Conservation (phyloP, 2,888 invertebrate genomes). For the Pedicia rivosa region DNA sequence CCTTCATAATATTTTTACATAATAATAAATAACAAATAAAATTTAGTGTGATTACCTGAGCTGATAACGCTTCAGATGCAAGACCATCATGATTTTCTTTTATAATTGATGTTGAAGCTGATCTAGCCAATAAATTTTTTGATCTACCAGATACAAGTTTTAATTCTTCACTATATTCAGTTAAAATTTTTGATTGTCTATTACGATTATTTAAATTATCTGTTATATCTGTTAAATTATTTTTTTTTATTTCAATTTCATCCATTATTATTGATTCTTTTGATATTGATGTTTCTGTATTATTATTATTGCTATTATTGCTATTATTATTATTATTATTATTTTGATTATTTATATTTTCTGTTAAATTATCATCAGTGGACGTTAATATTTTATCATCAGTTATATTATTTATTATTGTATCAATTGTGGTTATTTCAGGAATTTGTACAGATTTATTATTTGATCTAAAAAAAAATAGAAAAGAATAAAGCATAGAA, state of each 20-base stretch:
- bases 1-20: too few species aligned
- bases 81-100: constrained; percentile 21
- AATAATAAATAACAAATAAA: not conserved
- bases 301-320: too few species aligned
- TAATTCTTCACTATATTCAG: constrained; percentile 25
- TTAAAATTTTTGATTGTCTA: constrained; percentile 23
- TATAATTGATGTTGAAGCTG: constrained; percentile 17
- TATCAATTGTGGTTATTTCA: too few species aligned
- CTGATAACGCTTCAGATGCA: constrained; percentile 24
- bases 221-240: not conserved
- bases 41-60: constrained; percentile 17
- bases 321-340: too few species aligned
- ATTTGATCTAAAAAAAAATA: too few species aligned
- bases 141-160: constrained; percentile 22
- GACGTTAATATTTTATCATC: too few species aligned
- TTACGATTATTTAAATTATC: constrained; percentile 15
- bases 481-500: too few species aligned
- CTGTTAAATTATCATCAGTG: too few species aligned
- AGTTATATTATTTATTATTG: too few species aligned
- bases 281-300: too few species aligned
- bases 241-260: not conserved
- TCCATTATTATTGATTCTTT: not conserved
- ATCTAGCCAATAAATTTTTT: constrained; percentile 24
- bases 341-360: too few species aligned
- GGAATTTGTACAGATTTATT: too few species aligned